Conservation (phyloP, 2,888 invertebrate genomes). For the Dryomyza anilis region DNA sequence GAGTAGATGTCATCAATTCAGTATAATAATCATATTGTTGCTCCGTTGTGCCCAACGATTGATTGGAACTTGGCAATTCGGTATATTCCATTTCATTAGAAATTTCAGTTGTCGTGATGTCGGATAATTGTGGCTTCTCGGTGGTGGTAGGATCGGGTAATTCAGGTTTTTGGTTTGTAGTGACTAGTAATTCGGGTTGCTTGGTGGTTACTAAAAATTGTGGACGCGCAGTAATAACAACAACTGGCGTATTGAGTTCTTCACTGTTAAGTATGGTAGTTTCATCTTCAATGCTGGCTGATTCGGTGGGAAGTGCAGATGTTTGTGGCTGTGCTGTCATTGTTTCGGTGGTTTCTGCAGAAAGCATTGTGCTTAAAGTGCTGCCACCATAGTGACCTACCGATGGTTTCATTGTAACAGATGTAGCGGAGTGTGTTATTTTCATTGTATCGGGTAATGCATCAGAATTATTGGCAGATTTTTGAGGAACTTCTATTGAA, state of each 20-base stretch:
- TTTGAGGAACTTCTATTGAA: not conserved
- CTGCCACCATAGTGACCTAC: slow-evolving; percentile 40
- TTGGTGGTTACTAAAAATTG: slow-evolving; percentile 38
- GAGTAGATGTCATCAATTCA: not conserved
- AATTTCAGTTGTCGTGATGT: too few relatives aligned
- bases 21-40: not conserved
- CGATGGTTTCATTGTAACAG: slow-evolving; percentile 37
- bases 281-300: slow-evolving; percentile 13
- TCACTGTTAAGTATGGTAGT: slow-evolving; percentile 34
- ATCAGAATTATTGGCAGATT: too few relatives aligned
- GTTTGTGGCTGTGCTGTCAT: slow-evolving; percentile 26
- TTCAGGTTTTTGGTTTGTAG: not conserved
- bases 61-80: not conserved
- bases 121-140: slow-evolving; percentile 22
- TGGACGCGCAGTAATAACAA: slow-evolving; percentile 44
- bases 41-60: not conserved
- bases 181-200: slow-evolving; percentile 24
- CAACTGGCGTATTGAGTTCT: slow-evolving; percentile 40
- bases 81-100: too few relatives aligned
- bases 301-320: slow-evolving; percentile 27
- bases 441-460: not conserved
- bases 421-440: slow-evolving; percentile 6
- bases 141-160: slow-evolving; percentile 8
- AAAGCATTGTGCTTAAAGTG: slow-evolving; percentile 42
- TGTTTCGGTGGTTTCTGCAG: slow-evolving; percentile 34